phyloP scores from a whole-genome alignment of 2,113 vertebrate species.

The Haemorhous mexicanus region DNA sequence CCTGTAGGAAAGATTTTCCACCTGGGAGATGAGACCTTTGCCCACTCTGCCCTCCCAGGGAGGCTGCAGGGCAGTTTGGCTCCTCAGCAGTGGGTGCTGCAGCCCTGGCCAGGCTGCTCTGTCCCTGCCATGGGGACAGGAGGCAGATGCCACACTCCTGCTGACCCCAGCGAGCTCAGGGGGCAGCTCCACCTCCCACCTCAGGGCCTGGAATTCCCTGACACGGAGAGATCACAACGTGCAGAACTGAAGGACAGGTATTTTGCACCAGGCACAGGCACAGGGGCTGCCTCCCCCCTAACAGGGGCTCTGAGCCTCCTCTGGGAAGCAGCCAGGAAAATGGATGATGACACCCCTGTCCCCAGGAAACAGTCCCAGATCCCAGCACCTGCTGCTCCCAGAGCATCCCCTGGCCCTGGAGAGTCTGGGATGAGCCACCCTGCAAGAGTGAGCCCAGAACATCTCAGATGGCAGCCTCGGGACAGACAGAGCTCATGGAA shows the following conservation, averaged over 20 bases:
- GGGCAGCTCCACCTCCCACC: background rate
- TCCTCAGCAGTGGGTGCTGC: background rate
- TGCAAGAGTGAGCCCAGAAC: accelerated
- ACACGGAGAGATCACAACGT: background rate
- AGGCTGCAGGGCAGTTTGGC: background rate
- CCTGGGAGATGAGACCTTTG: background rate
- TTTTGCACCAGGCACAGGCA: background rate
- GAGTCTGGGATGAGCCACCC: background rate
- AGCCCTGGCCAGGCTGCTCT: background rate
- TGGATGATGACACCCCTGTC: accelerated
- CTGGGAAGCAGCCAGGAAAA: background rate
- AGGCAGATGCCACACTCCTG: background rate
- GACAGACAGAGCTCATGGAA: accelerated
- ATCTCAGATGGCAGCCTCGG: background rate
- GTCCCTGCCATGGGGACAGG: accelerated
- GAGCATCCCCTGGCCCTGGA: background rate
- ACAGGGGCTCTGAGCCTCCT: background rate
- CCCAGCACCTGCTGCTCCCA: background rate
- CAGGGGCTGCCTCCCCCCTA: accelerated
- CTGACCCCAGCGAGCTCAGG: background rate
- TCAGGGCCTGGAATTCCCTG: background rate
- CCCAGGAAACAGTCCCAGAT: background rate
- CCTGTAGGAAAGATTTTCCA: background rate
- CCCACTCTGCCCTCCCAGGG: background rate
- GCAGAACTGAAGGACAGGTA: background rate